Conservation (phyloP, 2,797 vertebrate species). For the Myotis daubentonii region DNA sequence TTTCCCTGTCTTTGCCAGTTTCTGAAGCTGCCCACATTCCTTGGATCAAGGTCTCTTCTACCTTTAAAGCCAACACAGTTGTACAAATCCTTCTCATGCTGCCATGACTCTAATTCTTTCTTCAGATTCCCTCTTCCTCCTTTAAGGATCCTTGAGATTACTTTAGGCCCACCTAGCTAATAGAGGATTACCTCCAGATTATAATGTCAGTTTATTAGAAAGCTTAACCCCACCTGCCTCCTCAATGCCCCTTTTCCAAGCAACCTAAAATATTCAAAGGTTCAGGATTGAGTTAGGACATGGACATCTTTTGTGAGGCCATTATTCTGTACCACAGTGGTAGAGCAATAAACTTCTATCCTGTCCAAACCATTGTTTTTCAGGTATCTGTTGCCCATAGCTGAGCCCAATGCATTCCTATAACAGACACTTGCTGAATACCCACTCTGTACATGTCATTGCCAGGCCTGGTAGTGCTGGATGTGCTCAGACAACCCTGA, state of each 20-base stretch:
- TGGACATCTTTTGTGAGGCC: background rate
- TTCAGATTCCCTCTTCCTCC: background rate
- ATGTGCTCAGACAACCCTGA: background rate
- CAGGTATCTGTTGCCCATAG: background rate
- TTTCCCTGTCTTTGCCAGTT: background rate
- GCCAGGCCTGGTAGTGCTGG: background rate
- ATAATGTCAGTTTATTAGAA: conserved; percentile 19
- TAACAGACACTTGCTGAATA: background rate
- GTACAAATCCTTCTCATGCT: background rate
- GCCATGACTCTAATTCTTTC: background rate
- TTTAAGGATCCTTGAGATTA: background rate
- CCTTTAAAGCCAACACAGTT: background rate
- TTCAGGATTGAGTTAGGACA: background rate
- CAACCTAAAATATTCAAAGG: background rate
- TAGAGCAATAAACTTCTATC: background rate
- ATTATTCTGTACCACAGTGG: background rate
- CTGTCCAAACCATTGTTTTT: background rate
- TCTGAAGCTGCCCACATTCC: background rate
- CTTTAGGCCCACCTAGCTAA: background rate
- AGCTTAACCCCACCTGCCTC: background rate
- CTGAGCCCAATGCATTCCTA: background rate
- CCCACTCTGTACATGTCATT: background rate
- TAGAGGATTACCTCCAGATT: background rate
- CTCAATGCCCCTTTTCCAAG: background rate
- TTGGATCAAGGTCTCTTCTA: background rate